These are phyloP conservation scores for Schrankia costaestrigalis DNA, from an alignment of 2,888 invertebrate species.

Conservation along the genomic window DNA sequence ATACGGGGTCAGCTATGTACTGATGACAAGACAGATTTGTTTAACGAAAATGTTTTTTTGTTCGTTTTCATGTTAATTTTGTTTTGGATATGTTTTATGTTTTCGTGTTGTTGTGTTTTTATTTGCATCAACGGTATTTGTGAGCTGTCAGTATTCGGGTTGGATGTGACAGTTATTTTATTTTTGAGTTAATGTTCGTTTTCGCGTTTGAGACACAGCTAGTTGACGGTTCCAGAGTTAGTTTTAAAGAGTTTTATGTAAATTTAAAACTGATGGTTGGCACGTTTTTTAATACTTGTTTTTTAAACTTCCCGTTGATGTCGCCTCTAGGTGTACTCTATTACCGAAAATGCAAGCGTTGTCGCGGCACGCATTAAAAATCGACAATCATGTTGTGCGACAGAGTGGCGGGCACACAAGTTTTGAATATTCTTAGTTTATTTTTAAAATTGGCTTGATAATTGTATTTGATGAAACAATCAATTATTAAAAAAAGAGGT, in stretches of 20 bases:
- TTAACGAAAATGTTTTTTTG: not conserved
- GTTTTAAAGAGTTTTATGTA: no score
- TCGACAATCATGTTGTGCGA: constrained; percentile 46
- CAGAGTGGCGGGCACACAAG: constrained; percentile 24
- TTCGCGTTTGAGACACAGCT: no score
- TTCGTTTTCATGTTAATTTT: not conserved
- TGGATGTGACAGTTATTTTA: no score
- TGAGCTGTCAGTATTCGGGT: no score
- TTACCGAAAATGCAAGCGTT: constrained; percentile 64
- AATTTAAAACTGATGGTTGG: no score
- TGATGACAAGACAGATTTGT: constrained; percentile 16
- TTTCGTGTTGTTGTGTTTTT: not conserved
- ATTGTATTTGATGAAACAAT: no score
- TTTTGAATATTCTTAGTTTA: constrained; percentile 2
- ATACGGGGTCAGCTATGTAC: constrained; percentile 14
- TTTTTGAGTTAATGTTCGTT: no score
- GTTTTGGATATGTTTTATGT: not conserved
- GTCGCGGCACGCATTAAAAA: constrained; percentile 60
- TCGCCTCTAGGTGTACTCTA: constrained; percentile 44
- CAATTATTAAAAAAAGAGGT: no score
- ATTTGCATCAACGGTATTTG: not conserved
- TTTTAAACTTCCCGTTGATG: no score
- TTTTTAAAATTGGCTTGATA: not conserved
- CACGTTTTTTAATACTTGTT: no score
- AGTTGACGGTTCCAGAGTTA: no score